Evolutionary conservation across 2,797 vertebrate species (phyloP).

Genomic region (Psittacula derbiana): DNA sequence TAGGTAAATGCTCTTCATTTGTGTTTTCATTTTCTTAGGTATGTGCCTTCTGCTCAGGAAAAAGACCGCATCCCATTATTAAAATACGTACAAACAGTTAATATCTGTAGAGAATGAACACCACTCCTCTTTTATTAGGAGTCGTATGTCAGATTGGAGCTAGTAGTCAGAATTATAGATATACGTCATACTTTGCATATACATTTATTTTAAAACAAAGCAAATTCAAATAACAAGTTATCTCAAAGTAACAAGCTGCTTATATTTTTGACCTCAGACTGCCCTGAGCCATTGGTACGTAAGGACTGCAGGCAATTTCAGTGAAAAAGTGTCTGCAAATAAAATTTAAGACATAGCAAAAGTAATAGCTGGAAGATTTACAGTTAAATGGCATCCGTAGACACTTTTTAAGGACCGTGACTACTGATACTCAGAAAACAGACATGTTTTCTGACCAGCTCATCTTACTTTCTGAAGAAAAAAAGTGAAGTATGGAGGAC

Average conservation of each 20-base stretch:
- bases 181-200: neutral
- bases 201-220: neutral
- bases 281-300: neutral
- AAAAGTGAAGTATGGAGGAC: neutral
- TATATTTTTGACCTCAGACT: neutral
- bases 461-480: neutral
- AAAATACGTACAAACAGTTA: neutral
- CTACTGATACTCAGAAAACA: neutral
- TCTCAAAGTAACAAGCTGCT: neutral
- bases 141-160: neutral
- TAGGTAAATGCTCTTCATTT: neutral
- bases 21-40: neutral
- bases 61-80: neutral
- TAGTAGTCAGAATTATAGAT: neutral
- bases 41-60: neutral
- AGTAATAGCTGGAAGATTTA: neutral
- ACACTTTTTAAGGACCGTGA: neutral
- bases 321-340: neutral
- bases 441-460: neutral
- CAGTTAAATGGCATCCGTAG: neutral
- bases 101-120: neutral
- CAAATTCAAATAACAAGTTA: neutral
- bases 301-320: neutral
- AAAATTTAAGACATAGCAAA: neutral
- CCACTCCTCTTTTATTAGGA: neutral